These are phyloP conservation scores for Toxotes lorentzi DNA, from an alignment of 2,797 vertebrate species.

Conservation along the genomic window DNA sequence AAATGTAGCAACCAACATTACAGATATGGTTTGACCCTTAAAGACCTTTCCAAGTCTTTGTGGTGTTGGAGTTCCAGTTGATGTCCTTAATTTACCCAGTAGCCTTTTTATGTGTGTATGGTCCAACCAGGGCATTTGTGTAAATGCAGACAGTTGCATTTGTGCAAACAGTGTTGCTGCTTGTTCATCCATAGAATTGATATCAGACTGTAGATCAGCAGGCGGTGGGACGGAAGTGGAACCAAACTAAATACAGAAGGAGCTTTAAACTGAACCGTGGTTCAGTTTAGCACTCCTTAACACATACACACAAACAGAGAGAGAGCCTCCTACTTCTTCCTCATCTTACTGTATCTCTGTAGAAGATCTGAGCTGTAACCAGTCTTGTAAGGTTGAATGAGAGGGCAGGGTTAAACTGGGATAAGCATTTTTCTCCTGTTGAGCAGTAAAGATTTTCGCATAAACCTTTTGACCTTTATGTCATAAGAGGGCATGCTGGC, in stretches of 20 bases:
- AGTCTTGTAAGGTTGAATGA: constrained; percentile 55
- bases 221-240: neutral
- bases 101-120: constrained; percentile 18
- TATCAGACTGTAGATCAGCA: constrained; percentile 19
- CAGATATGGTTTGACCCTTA: neutral
- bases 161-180: constrained; percentile 3
- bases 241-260: constrained; percentile 36
- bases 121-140: constrained; percentile 20
- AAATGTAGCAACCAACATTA: neutral
- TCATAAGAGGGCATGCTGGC: neutral
- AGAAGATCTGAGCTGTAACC: constrained; percentile 63
- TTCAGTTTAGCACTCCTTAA: constrained; percentile 4
- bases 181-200: constrained; percentile 23
- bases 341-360: constrained; percentile 53
- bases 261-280: constrained; percentile 12
- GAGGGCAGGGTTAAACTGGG: constrained; percentile 52
- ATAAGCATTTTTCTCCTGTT: constrained; percentile 37
- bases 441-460: constrained; percentile 16
- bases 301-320: neutral
- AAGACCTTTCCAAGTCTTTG: neutral
- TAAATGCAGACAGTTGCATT: constrained; percentile 10
- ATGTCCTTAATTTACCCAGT: constrained; percentile 17
- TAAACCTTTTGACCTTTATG: neutral
- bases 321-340: constrained; percentile 6
- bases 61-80: neutral